Evolutionary conservation across 2,113 vertebrate species (phyloP), one percentile per base, ranked within the genome.

Genomic region (Platysternon megacephalum): DNA sequence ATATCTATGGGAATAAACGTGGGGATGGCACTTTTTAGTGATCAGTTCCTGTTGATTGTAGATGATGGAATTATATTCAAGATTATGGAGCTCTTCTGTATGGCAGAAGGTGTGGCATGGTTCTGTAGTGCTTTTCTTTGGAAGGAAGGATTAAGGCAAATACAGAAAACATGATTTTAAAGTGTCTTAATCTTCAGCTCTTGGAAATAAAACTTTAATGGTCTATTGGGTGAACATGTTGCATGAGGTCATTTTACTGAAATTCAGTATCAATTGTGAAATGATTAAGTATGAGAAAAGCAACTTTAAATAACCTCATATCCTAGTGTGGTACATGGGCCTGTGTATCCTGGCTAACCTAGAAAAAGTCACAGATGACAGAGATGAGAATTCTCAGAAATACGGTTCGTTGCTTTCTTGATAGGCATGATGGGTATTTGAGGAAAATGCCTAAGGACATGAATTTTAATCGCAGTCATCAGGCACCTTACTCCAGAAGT

Each of bases 201-300:
- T 89, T 95, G 91, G 82, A 96, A 93, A 55, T 90, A 89, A 53
- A 52, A 53, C 21, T 53, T 53, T 3, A 80, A 80, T 78, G 55
- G 21, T 35, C 29, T 51, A 94, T 91, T 94, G 86, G 83, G 91
- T 93, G 85, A 95, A 94, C 94, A 95, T 32, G 93, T 80, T 91
- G 87, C 48, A 42, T 21, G 42, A 76, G 95, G 86, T 93, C 79
- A 95, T 96, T 97, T 95, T 95, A 93, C 90, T 76, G 68, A 90
- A 95, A 88, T 76, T 51, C 42, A 93, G n/a, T 65, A 82, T 85
- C 76, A 79, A 79, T 19, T 93, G 65, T 58, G 65, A 93, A 89
- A 89, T 90, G 76, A 96, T 87, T 90, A 90, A 55, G 80, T 87
- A 21, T 87, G 95, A 94, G 51, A 85, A 84, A 95, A 86, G 83